These are phyloP conservation scores for Patella ulyssiponensis DNA, from an alignment of 2,888 invertebrate genomes.

Conservation along the genomic window DNA sequence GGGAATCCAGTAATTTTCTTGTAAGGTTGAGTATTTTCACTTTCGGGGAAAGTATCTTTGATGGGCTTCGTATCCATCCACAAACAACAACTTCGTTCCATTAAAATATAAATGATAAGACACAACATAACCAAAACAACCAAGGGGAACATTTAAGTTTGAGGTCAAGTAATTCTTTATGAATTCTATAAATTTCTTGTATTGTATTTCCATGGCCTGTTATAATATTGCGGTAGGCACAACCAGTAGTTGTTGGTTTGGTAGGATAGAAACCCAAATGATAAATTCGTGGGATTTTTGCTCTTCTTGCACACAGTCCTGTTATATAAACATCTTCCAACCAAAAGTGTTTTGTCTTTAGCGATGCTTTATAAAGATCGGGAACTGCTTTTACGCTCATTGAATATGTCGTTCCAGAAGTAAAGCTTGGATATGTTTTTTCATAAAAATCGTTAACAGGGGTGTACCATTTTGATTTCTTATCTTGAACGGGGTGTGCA, in stretches of 20 bases:
- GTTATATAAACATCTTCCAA: slow-evolving; percentile 94
- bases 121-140: no score
- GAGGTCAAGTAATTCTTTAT: slow-evolving; percentile 30
- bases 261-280: slow-evolving; percentile 47
- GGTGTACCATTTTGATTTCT: slow-evolving; percentile 90
- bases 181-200: slow-evolving; percentile 44
- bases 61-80: no score
- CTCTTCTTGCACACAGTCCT: slow-evolving; percentile 86
- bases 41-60: no score
- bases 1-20: no score
- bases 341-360: slow-evolving; percentile 83
- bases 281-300: slow-evolving; percentile 75
- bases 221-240: slow-evolving; percentile 44
- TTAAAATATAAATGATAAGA: no score
- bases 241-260: slow-evolving; percentile 45
- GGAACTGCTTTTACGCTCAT: slow-evolving; percentile 83
- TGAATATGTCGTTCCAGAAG: slow-evolving; percentile 94
- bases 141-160: not conserved
- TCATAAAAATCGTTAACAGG: slow-evolving; percentile 83
- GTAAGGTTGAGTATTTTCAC: no score
- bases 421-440: slow-evolving; percentile 87
- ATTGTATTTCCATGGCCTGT: slow-evolving; percentile 51
- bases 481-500: slow-evolving; percentile 80
- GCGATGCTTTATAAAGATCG: slow-evolving; percentile 81
- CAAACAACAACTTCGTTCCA: no score